Base-by-base conservation (phyloP, 1,140 invertebrate species). In the Heliothis subflexa region DNA sequence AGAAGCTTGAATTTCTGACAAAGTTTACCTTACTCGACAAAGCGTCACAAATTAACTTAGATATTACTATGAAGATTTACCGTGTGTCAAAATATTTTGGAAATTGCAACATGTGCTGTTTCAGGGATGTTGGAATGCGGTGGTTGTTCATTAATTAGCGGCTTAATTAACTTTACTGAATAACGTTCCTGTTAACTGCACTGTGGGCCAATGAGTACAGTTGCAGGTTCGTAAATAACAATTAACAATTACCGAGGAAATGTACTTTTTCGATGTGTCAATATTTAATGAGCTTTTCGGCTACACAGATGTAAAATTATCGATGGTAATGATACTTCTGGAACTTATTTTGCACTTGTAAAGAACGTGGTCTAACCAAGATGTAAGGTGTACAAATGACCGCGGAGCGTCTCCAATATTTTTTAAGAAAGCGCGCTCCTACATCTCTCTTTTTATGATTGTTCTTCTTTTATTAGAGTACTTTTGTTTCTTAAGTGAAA, bases 401-500 rank as follows among this genome's bases (percentile, higher is more conserved):
- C 45, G 47, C 55, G 21, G 25, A 68, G 79, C 73, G 81, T 78
- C 73, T 62, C 79, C 68, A 68, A 77, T 83, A 84, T 83, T 89
- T 91, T 90, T 88, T 78, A 87, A 84, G 84, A 86, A 86, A 88
- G 68, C 82, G 86, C 90, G 80, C 86, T 81, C 85, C 84, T 91
- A 90, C 89, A 86, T 92, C 87, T 91, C 88, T 78, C 84, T 89
- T 86, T 93, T 93, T 93, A 93, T 93, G 90, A 93, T 92, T 93
- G 90, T 92, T 93, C 90, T 93, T 93, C 91, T 93, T 93, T 93
- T 93, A 93, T 93, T 93, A 85, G 81, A 91, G 86, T 93, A 93
- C 91, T 93, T 93, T 93, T 93, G 90, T 93, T 93, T 92, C 89
- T 90, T 91, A 90, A 93, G 89, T 93, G 89, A 93, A 93, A 93